Conservation (phyloP, 1,140 invertebrate species). For the Brevipalpus yothersi region DNA sequence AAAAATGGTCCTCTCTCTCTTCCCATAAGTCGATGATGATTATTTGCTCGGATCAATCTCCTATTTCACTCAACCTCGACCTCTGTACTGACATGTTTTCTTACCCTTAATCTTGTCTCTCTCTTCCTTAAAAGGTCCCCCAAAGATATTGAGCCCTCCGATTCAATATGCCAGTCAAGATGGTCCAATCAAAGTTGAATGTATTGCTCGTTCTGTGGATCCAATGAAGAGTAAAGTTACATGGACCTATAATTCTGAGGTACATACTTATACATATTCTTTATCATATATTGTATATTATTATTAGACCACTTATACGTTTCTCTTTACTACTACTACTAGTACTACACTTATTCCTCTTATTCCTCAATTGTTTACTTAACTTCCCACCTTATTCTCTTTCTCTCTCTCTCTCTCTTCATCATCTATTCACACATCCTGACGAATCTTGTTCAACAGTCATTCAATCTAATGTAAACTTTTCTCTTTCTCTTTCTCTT, state of each 20-base stretch:
- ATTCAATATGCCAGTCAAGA: constrained; percentile 58
- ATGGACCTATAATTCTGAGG: constrained; percentile 45
- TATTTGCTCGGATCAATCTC: too few relatives aligned
- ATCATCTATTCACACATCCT: background rate
- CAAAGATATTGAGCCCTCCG: constrained; percentile 51
- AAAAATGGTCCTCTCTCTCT: too few relatives aligned
- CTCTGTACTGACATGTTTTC: too few relatives aligned
- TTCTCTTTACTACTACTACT: background rate
- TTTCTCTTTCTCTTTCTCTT: background rate
- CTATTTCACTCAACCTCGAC: too few relatives aligned
- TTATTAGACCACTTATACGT: background rate
- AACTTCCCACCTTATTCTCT: background rate
- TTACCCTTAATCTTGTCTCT: background rate
- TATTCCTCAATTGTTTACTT: background rate
- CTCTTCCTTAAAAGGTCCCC: constrained; percentile 30
- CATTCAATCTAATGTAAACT: background rate
- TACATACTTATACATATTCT: constrained; percentile 15
- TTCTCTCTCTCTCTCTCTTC: too few relatives aligned
- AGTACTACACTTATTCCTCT: background rate
- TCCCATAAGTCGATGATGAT: too few relatives aligned
- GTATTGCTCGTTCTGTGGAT: constrained; percentile 48
- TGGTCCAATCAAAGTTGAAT: constrained; percentile 57
- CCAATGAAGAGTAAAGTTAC: constrained; percentile 53
- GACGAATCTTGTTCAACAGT: background rate
- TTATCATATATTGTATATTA: background rate